These are phyloP conservation scores for Eueremaeus valkanovi DNA, from an alignment of 2,888 invertebrate species.

Conservation along the genomic window DNA sequence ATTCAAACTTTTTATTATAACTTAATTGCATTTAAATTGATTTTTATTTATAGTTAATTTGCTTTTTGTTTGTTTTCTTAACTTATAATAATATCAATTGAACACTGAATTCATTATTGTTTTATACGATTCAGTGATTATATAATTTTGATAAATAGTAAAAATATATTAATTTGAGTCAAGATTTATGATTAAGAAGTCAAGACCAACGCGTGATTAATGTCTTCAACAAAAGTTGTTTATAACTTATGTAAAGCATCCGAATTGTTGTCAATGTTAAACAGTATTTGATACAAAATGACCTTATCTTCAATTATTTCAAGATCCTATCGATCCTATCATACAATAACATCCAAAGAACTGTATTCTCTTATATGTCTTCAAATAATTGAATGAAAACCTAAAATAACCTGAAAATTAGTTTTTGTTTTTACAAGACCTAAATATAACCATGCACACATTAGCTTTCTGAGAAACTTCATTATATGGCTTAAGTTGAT, in stretches of 20 bases:
- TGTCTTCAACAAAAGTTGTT: not conserved
- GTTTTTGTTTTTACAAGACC: not conserved
- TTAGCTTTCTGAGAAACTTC: no score
- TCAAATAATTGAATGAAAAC: not conserved
- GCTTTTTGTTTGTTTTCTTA: no score
- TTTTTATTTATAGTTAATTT: no score
- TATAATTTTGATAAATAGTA: not conserved
- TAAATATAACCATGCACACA: not conserved
- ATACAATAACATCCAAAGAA: no score
- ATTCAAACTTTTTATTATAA: no score
- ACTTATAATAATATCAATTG: no score
- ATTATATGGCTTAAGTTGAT: no score
- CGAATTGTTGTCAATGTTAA: not conserved
- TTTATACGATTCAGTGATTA: not conserved
- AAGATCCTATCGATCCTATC: not conserved
- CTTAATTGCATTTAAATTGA: no score
- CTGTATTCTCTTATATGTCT: not conserved
- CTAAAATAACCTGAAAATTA: not conserved
- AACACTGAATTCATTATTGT: no score
- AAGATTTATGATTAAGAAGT: not conserved
- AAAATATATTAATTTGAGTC: not conserved
- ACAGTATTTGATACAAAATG: not conserved
- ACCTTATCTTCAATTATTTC: not conserved
- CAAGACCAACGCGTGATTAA: not conserved
- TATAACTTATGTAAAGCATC: not conserved